phyloP scores from a whole-genome alignment of 35 echinoderm and acorn worm species.

The Heliocidaris erythrogramma region DNA sequence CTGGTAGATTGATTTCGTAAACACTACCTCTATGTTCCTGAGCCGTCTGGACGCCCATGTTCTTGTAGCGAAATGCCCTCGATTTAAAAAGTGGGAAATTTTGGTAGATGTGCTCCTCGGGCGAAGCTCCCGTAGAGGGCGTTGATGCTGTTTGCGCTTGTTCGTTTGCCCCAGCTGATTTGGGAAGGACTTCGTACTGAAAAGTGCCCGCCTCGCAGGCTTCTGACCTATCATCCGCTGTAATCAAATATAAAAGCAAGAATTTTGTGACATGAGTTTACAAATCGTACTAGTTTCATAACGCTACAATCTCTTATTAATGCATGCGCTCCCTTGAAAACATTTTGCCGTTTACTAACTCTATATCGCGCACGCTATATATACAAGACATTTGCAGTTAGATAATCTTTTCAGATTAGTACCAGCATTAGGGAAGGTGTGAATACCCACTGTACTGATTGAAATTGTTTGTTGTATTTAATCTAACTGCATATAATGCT shows the following conservation, averaged over 20 bases:
- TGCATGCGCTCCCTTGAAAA: too few relatives aligned
- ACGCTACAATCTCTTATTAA: too few relatives aligned
- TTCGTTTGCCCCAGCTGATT: neutral
- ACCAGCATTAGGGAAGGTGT: too few relatives aligned
- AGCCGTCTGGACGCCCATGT: neutral
- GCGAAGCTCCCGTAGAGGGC: neutral
- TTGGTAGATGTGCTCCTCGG: slow-evolving; percentile 17
- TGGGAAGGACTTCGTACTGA: slow-evolving; percentile 14
- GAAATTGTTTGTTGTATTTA: too few relatives aligned
- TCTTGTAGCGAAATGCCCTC: neutral
- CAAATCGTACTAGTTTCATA: too few relatives aligned
- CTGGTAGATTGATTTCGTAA: neutral
- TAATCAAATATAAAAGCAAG: neutral
- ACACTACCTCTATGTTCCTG: neutral
- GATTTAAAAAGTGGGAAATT: neutral
- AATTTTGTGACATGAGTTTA: too few relatives aligned
- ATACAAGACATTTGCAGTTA: too few relatives aligned
- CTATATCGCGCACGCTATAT: too few relatives aligned
- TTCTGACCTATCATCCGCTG: neutral
- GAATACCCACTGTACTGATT: too few relatives aligned
- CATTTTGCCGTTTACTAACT: too few relatives aligned
- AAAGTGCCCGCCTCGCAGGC: slow-evolving; percentile 12
- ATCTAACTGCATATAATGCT: too few relatives aligned
- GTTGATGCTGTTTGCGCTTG: neutral
- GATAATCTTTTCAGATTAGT: too few relatives aligned